Evolutionary conservation across 92 coral and sea anemone species (phyloP), one percentile per base, ranked within the genome.

Genomic region (Micromussa lordhowensis): DNA sequence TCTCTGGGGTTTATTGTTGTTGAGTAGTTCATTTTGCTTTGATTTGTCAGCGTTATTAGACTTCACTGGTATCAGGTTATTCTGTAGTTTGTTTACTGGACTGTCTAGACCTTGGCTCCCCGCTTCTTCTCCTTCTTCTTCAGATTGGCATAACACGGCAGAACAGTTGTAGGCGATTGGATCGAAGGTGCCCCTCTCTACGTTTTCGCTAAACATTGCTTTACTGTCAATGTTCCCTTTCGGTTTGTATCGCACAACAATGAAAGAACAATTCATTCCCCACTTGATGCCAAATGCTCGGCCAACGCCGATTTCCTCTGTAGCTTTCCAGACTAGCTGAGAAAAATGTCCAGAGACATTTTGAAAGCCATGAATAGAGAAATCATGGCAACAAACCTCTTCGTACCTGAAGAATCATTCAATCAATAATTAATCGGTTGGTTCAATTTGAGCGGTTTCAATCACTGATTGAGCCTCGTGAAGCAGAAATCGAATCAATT

Each of bases 291-390:
- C 99, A 19, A 77, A 81, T 7, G 97, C 99, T 64, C 87, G 77
- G 2, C 98, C 99, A 30, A 97, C 82, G 3, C 99, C 99, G 9
- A 95, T 79, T 77, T 91, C 95, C 9, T 86, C 90, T 28, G 96
- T 92, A 2, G 96, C 90, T 85, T 97, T 97, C 99, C 99, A 97
- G 31, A 94, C 95, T 17, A 97, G 88, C 76, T 97, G 98, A 18
- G 96, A 84, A 81, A 97, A 97, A 82, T 97, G 99, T 12, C 97
- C 96, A 1, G 98, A 93, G 1, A 88, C 89, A 35, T 90, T 91
- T 68, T 90, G 94, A 86, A 94, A 94, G 17, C 93, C 87, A 53
- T 90, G 88, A 73, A 87, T 87, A 15, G 88, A 93, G 85, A 97
- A 95, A 79, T 97, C 83, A 78, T 97, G 94, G 40, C 87, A 92